Conservation (phyloP, 2,113 vertebrate genomes). For the Mustela nigripes region DNA sequence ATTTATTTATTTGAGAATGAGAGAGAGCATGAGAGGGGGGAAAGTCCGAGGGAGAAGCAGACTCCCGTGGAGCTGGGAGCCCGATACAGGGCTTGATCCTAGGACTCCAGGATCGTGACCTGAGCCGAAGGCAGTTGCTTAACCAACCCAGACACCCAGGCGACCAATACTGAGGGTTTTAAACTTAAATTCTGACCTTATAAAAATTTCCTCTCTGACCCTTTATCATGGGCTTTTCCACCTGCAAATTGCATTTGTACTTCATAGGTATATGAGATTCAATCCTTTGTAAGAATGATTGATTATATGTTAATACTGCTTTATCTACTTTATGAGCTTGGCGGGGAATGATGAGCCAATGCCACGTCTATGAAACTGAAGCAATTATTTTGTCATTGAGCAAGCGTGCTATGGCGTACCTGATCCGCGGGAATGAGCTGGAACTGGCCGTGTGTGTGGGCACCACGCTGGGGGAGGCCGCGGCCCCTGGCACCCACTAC, state of each 20-base stretch:
- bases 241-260: neutral
- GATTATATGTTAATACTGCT: neutral
- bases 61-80: too few species aligned
- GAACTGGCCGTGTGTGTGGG: conserved; percentile 96
- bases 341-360: neutral
- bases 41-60: too few species aligned
- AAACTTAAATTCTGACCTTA: conserved; percentile 17
- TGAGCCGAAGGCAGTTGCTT: too few species aligned
- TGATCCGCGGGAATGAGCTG: conserved; percentile 98
- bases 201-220: neutral
- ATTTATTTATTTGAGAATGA: too few species aligned
- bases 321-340: conserved; percentile 22
- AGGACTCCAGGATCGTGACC: too few species aligned
- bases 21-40: too few species aligned
- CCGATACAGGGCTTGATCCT: too few species aligned
- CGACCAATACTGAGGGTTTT: neutral
- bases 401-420: conserved; percentile 95
- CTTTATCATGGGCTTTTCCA: neutral
- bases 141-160: too few species aligned
- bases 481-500: conserved; percentile 92
- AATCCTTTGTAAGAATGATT: neutral
- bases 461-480: conserved; percentile 92
- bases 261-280: neutral
- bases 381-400: conserved; percentile 80
- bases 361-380: conserved; percentile 69